phyloP scores from a whole-genome alignment of 2,888 invertebrate genomes.

The Corbicula japonica region DNA sequence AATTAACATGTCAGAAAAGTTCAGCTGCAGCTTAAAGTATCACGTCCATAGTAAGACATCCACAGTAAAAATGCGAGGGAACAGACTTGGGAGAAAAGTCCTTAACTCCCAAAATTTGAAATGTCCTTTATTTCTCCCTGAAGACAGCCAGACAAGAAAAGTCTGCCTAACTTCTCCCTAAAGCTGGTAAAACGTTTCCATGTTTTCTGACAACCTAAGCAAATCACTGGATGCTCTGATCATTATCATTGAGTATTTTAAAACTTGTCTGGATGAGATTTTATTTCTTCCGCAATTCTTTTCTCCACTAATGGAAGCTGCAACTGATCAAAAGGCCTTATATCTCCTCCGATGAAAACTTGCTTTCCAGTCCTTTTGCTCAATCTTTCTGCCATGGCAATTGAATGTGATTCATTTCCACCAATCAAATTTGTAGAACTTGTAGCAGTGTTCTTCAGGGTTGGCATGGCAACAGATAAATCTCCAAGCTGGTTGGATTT shows the following conservation, averaged over 20 bases:
- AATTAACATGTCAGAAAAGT: too few relatives aligned
- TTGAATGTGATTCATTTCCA: conserved; percentile 68
- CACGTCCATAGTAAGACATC: too few relatives aligned
- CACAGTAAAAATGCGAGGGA: too few relatives aligned
- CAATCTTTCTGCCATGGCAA: conserved; percentile 75
- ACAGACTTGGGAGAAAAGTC: too few relatives aligned
- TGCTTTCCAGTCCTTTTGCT: conserved; percentile 79
- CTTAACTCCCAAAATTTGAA: too few relatives aligned
- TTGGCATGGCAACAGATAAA: conserved; percentile 79
- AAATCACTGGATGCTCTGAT: conserved; percentile 12
- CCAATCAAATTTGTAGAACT: conserved; percentile 72
- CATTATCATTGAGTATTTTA: conserved; percentile 22
- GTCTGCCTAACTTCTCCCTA: too few relatives aligned
- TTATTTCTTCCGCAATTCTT: conserved; percentile 76
- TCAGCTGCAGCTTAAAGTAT: too few relatives aligned
- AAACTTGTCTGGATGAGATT: conserved; percentile 70
- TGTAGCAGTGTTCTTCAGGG: conserved; percentile 64
- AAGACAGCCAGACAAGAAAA: too few relatives aligned
- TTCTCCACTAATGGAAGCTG: conserved; percentile 77
- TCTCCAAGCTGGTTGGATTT: conserved; percentile 72
- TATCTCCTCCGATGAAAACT: conserved; percentile 79
- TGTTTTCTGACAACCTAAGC: too few relatives aligned
- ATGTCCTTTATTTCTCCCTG: too few relatives aligned
- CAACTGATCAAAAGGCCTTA: conserved; percentile 71
- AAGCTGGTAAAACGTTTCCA: too few relatives aligned